These are phyloP conservation scores for Deroptyus accipitrinus DNA, from an alignment of 2,113 vertebrate species.

Conservation along the genomic window DNA sequence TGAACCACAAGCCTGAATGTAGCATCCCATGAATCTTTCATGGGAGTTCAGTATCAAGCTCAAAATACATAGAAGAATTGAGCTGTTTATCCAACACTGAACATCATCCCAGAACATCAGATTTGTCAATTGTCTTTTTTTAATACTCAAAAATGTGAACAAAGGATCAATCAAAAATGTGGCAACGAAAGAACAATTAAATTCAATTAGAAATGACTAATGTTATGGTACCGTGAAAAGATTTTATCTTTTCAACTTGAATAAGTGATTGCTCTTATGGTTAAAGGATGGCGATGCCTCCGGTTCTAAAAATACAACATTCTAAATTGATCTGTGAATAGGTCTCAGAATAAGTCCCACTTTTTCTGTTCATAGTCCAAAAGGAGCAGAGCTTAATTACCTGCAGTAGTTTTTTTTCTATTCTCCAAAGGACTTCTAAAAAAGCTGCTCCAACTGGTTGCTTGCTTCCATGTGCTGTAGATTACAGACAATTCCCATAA, in stretches of 20 bases:
- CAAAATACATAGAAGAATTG: neutral
- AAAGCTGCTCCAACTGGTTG: neutral
- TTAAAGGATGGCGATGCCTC: neutral
- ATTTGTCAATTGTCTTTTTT: neutral
- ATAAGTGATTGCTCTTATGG: neutral
- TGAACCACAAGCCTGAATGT: neutral
- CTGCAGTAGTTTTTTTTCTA: neutral
- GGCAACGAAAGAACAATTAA: neutral
- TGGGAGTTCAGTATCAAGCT: neutral
- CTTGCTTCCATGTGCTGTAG: neutral
- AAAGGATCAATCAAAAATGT: neutral
- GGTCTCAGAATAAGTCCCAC: neutral
- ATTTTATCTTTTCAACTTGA: neutral
- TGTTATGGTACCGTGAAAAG: neutral
- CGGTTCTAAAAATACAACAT: neutral
- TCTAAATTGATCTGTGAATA: neutral
- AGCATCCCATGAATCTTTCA: neutral
- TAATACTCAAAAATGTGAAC: neutral
- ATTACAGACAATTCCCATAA: neutral
- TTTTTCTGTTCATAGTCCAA: neutral
- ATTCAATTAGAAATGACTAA: neutral
- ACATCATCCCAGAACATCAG: neutral
- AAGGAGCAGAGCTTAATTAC: neutral
- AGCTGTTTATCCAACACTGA: neutral
- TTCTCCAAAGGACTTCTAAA: neutral